Percentiles rank a stretch among this genome's conserved stretches.
Evolutionary conservation across 2,113 vertebrate species (phyloP).

Genomic region (Ginglymostoma cirratum): DNA sequence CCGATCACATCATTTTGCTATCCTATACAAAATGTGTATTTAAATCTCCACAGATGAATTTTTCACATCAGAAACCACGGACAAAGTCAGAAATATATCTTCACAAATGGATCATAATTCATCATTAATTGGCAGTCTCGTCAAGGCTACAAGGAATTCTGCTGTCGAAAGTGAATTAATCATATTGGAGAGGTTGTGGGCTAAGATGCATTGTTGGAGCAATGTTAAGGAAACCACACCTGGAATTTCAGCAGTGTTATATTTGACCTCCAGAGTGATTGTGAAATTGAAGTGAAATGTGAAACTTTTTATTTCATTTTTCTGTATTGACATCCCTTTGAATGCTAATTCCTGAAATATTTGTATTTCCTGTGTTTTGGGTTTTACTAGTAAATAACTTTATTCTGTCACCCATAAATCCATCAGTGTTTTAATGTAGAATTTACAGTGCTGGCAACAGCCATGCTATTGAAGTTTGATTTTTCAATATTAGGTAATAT

Average conservation of each 20-base stretch:
- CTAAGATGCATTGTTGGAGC: neutral
- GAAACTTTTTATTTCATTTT: neutral
- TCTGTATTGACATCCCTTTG: neutral
- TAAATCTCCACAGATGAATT: neutral
- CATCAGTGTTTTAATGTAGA: neutral
- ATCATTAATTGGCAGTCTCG: neutral
- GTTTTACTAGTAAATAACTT: neutral
- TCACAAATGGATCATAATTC: constrained; percentile 2
- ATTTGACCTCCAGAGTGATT: neutral
- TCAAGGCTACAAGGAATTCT: neutral
- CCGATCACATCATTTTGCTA: neutral
- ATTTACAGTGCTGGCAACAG: neutral
- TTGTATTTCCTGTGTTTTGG: neutral
- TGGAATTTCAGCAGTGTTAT: neutral
- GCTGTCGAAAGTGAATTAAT: neutral
- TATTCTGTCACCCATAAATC: neutral
- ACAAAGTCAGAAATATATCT: neutral
- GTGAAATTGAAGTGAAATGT: neutral
- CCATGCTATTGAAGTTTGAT: neutral
- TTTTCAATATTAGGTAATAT: neutral
- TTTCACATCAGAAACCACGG: neutral
- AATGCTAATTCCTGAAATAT: neutral
- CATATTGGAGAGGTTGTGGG: neutral
- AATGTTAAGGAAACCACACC: neutral
- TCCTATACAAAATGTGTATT: neutral